phyloP scores from a whole-genome alignment of 2,888 invertebrate genomes.

The Campaea margaritaria region DNA sequence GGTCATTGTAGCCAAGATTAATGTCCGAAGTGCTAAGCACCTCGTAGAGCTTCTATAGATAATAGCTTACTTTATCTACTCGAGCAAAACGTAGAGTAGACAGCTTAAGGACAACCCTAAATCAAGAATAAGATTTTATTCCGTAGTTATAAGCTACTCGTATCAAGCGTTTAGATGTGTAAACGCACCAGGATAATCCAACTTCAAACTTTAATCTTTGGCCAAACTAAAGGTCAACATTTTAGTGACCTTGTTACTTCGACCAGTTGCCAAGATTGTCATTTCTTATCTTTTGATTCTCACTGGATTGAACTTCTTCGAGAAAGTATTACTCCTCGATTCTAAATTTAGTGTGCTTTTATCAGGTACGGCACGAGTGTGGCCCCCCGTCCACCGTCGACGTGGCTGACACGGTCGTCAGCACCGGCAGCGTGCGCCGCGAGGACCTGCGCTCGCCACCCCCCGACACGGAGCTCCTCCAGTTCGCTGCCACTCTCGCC shows the following conservation, averaged over 20 bases:
- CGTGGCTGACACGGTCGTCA: slow-evolving; percentile 46
- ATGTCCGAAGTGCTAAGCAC: slow-evolving; percentile 18
- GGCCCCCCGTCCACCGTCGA: slow-evolving; percentile 72
- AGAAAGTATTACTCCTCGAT: neutral
- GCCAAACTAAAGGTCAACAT: no score
- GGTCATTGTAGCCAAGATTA: slow-evolving; percentile 40
- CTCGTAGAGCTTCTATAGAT: slow-evolving; percentile 1
- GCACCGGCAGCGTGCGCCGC: slow-evolving; percentile 56
- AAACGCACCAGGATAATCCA: no score
- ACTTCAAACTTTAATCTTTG: no score
- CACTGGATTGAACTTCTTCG: no score
- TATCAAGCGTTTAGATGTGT: no score
- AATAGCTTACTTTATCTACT: neutral
- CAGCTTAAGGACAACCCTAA: no score
- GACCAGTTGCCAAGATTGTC: no score
- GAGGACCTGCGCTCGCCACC: slow-evolving; percentile 85
- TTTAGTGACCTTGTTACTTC: no score
- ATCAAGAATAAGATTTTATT: no score
- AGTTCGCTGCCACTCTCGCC: slow-evolving; percentile 87
- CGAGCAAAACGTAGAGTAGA: neutral
- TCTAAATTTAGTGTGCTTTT: slow-evolving; percentile 11
- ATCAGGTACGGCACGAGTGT: slow-evolving; percentile 75
- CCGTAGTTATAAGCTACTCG: no score
- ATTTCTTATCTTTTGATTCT: no score
- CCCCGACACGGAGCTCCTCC: slow-evolving; percentile 87